Base-by-base conservation (phyloP, 2,888 invertebrate genomes). In the Hirtodrosophila alboralis region DNA sequence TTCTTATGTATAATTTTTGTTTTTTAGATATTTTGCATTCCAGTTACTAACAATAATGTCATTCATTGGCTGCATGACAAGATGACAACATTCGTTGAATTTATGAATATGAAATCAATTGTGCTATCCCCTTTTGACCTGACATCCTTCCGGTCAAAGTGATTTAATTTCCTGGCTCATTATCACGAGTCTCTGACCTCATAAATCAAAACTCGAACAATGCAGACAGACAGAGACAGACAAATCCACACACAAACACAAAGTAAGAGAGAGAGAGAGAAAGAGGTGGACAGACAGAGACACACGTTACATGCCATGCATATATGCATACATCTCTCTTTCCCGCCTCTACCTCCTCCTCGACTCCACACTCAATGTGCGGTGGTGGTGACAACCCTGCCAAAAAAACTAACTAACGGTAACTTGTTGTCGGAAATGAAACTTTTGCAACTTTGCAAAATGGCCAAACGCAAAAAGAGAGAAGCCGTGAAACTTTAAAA, bases 161-260 rank as follows among this genome's bases (percentile, higher is more conserved):
- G 85, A 88, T 88, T 88, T 87, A 86, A 87, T 87, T 84, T 87
- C 78, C 78, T 76, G 81, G 80, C 78, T 87, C 84, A 86, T 88
- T 84, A 88, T 84, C 83, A 80, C 85, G 84, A 84, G 76, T 84
- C 81, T 86, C 86, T 86, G 84, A 81, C 81, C 85, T 64, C 84
- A 84, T 84, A 84, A 84, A 84, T 84, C 87, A 86, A 71, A 86
- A 84, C 73, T 72, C 65, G 62, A 78, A 78, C 71, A 75, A 77
- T 75, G 69, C 64, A 68, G 65, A 61, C 66, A 54, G 45, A 68
- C 49, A 52, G 51, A 49, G 53, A 60, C 37, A 44, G 33, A 37
- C 16, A 28, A 49, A 51, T 33, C 40, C 30, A 41, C 9, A 54
- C 16, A 52, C 36, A 38, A n/a, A 52, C 13, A 37, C 9, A 43